Conservation (phyloP, 2,113 vertebrate species). For the Odocoileus virginianus region DNA sequence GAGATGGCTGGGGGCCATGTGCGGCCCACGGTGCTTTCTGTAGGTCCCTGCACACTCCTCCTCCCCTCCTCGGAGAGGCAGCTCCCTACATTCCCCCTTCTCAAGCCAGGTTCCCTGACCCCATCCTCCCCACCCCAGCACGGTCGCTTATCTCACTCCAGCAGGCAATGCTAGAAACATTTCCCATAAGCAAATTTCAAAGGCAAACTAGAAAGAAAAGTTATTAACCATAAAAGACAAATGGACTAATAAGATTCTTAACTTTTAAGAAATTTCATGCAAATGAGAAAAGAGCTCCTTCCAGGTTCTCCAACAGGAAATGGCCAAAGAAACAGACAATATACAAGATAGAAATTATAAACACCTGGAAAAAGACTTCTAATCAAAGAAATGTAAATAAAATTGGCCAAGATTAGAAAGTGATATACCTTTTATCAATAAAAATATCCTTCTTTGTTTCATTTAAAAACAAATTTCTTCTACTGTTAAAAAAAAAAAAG, state of each 20-base stretch:
- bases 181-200: background rate
- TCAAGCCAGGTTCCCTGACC: background rate
- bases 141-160: background rate
- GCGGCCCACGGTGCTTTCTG: background rate
- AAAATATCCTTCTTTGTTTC: background rate
- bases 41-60: background rate
- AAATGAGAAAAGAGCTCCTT: background rate
- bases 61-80: background rate
- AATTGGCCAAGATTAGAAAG: background rate
- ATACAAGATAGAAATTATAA: background rate
- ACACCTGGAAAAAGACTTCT: background rate
- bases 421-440: background rate
- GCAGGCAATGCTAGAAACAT: background rate
- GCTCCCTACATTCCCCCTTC: background rate
- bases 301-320: background rate
- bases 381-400: background rate
- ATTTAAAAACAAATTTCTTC: background rate
- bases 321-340: background rate
- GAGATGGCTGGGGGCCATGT: background rate
- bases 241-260: background rate
- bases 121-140: background rate
- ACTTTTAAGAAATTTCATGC: background rate
- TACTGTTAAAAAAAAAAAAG: background rate
- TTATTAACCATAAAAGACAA: background rate
- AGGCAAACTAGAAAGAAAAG: background rate